Percentiles rank a stretch among this genome's conserved stretches.
Evolutionary conservation across 2,113 vertebrate genomes (phyloP).

Genomic region (Atrichornis clamosus): DNA sequence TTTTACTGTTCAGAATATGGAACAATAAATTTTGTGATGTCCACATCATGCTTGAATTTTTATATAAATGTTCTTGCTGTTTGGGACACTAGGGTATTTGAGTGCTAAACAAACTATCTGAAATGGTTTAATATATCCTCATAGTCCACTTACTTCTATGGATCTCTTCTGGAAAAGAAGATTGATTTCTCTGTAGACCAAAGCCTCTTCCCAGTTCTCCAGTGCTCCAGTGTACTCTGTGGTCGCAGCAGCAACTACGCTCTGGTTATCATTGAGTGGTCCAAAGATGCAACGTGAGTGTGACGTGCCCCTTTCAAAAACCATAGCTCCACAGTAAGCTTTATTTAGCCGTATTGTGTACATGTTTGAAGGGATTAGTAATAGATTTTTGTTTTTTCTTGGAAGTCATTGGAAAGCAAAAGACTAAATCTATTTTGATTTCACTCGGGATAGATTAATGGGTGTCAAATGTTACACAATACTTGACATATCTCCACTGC

Average conservation of each 20-base stretch:
- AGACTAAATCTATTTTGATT: slow-evolving; percentile 15
- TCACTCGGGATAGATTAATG: slow-evolving; percentile 13
- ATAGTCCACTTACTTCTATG: background rate
- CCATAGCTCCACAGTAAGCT: background rate
- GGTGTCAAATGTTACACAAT: slow-evolving; percentile 24
- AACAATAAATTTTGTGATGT: background rate
- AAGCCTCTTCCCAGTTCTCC: background rate
- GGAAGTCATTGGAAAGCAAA: background rate
- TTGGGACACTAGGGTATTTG: background rate
- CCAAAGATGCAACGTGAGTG: background rate
- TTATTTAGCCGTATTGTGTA: background rate
- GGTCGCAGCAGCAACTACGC: background rate
- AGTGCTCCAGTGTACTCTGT: background rate
- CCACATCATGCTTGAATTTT: background rate
- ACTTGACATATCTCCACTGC: slow-evolving; percentile 2
- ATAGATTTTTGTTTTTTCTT: background rate
- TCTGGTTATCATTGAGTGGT: background rate
- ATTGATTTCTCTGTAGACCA: background rate
- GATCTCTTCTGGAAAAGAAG: background rate
- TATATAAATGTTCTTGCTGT: background rate
- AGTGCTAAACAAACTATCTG: background rate
- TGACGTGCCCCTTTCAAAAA: background rate
- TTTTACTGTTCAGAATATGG: background rate
- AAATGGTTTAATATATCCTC: background rate
- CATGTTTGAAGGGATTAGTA: background rate